A percentile compares a stretch with the other conserved stretches of the same genome.
phyloP scores from a whole-genome alignment of 2,888 invertebrate genomes.

The Neria commutata region DNA sequence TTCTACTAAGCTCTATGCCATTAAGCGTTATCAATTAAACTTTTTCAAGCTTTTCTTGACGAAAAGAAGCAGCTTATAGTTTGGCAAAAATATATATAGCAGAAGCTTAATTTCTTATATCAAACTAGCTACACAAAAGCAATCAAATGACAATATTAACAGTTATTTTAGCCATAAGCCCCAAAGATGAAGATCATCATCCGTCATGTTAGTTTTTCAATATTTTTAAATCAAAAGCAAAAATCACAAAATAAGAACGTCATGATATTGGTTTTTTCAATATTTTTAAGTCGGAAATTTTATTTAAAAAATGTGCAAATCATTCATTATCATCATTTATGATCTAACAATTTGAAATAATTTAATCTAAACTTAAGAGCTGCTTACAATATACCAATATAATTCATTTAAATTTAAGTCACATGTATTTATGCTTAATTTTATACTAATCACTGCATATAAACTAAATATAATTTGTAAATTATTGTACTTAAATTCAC shows the following conservation, averaged over 20 bases:
- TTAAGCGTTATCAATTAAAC: neutral
- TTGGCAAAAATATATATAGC: too few relatives aligned
- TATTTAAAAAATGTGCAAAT: neutral
- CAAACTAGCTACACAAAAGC: neutral
- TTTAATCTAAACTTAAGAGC: neutral
- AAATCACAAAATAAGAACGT: constrained; percentile 38
- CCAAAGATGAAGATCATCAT: too few relatives aligned
- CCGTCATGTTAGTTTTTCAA: too few relatives aligned
- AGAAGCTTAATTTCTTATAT: too few relatives aligned
- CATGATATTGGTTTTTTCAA: constrained; percentile 42
- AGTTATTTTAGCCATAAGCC: too few relatives aligned
- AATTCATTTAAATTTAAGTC: neutral
- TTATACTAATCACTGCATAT: too few relatives aligned
- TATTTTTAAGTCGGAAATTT: neutral
- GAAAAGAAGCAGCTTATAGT: too few relatives aligned
- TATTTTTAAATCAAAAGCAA: too few relatives aligned
- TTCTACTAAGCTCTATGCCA: constrained; percentile 23
- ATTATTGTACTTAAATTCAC: too few relatives aligned
- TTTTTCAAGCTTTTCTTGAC: neutral
- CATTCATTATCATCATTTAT: neutral
- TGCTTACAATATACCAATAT: neutral
- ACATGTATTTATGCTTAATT: neutral
- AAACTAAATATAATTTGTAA: too few relatives aligned
- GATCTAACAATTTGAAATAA: neutral
- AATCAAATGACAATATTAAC: too few relatives aligned